Evolutionary conservation across 2,113 vertebrate species (phyloP).

Genomic region (Panurus biarmicus): DNA sequence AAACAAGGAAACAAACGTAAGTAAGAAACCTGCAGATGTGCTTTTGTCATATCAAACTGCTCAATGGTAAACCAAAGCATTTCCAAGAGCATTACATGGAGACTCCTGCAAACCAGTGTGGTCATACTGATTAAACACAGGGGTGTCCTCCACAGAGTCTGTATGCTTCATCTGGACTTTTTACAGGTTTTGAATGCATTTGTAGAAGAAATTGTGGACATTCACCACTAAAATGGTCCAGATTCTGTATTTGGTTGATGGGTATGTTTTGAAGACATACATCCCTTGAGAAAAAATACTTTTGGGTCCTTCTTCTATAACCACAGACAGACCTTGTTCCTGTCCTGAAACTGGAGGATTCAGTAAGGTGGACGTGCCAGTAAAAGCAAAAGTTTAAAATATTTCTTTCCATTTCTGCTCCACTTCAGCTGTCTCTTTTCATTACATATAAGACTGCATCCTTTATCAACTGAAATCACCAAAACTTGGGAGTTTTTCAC

Average conservation of each 20-base stretch:
- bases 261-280: background rate
- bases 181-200: background rate
- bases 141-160: background rate
- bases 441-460: background rate
- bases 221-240: background rate
- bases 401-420: background rate
- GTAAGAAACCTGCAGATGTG: background rate
- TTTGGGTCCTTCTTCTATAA: background rate
- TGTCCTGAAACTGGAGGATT: background rate
- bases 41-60: background rate
- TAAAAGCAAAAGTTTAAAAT: background rate
- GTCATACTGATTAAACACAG: background rate
- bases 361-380: background rate
- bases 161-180: background rate
- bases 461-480: background rate
- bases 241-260: background rate
- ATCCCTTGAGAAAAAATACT: background rate
- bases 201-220: background rate
- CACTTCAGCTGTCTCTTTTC: background rate
- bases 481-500: background rate
- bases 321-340: background rate
- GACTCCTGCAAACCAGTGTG: background rate
- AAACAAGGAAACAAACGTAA: constrained; percentile 68
- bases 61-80: background rate
- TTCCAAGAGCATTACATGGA: background rate